Evolutionary conservation across 2,113 vertebrate genomes (phyloP), one percentile per base, ranked within the genome.

Genomic region (Tenebrosternarchus preto): DNA sequence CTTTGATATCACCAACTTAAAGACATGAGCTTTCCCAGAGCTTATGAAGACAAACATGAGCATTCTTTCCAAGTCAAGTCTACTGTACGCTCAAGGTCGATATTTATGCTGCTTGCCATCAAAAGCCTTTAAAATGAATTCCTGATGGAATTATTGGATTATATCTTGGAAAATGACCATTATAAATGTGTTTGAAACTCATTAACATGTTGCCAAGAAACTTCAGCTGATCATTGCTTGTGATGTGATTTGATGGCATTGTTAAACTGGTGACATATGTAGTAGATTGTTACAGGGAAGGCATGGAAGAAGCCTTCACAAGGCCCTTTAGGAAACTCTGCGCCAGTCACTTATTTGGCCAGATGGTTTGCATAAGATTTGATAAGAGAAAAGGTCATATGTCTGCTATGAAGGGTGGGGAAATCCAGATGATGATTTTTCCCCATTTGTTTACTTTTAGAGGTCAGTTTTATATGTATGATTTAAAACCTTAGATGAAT

Each of bases 71-170:
- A 87, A 88, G 84, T 87, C 73, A 83, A 88, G 87, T 86, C 85
- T 84, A 87, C 87, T 88, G 84, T 88, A 89, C 86, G 84, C 86
- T 88, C 72, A 76, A 85, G 31, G 76, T 29, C 86, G 90, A 88
- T 68, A 69, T 82, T 78, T 91, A 89, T 91, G 86, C 84, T 83
- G 78, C 85, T 84, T 72, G 74, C 81, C 80, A 86, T 85, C 61
- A 77, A 78, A 83, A 78, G 69, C 82, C 73, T 81, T 89, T 87
- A 84, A 90, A 92, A 93, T 91, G 88, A 89, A 89, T 91, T 89
- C 90, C 91, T 90, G 88, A 84, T 91, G 89, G 88, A 90, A 91
- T 91, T 90, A 89, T 88, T 89, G 81, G 85, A 89, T 92, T 88
- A 89, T 92, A 91, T 89, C 86, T 90, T 87, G 87, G 91, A 93